phyloP scores from a whole-genome alignment of 2,113 vertebrate genomes.

The Ceyx melanurus region DNA sequence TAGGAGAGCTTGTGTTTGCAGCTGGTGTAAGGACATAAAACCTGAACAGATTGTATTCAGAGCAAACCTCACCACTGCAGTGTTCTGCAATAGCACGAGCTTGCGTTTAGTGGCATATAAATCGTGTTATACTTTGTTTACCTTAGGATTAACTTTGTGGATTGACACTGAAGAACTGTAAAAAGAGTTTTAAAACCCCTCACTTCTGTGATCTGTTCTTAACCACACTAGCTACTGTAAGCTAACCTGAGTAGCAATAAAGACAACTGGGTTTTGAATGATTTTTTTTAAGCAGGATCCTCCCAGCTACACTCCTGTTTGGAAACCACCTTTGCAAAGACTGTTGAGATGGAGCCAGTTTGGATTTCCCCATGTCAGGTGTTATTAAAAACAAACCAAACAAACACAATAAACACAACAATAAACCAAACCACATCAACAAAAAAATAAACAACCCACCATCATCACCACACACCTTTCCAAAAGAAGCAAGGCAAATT shows the following conservation, averaged over 20 bases:
- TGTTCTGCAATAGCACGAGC: neutral
- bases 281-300: neutral
- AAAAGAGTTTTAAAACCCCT: slow-evolving; percentile 61
- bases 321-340: neutral
- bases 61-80: neutral
- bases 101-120: slow-evolving; percentile 58
- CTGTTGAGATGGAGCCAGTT: neutral
- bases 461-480: neutral
- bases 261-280: neutral
- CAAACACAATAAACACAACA: neutral
- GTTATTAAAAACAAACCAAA: neutral
- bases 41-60: slow-evolving; percentile 31
- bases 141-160: slow-evolving; percentile 69
- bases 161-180: slow-evolving; percentile 61
- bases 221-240: slow-evolving; percentile 44
- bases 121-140: slow-evolving; percentile 64
- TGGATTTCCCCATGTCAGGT: neutral
- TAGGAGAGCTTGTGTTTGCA: slow-evolving; percentile 12
- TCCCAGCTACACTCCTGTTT: neutral
- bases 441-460: neutral
- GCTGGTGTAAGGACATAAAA: slow-evolving; percentile 39
- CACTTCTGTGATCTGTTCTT: slow-evolving; percentile 56
- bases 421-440: too few species aligned
- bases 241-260: slow-evolving; percentile 31
- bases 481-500: neutral